Conservation (phyloP, 2,797 vertebrate genomes). For the Brachyrhaphis roseni region DNA sequence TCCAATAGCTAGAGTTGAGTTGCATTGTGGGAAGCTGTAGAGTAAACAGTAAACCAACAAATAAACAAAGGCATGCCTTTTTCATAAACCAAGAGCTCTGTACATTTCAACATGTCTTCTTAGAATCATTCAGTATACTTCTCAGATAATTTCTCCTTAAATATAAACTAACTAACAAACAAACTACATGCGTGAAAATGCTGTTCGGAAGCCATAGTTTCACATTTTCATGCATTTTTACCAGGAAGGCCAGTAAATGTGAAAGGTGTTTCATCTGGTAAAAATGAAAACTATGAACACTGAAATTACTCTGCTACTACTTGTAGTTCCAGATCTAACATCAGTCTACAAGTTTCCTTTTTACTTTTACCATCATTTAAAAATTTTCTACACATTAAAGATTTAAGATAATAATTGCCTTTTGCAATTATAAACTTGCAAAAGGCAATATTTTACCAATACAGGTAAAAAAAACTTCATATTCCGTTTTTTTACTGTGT, state of each 20-base stretch:
- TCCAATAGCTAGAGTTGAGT: background rate
- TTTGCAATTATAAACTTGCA: too few species aligned
- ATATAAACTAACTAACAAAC: background rate
- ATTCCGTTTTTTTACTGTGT: conserved; percentile 60
- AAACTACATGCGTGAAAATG: background rate
- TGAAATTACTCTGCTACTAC: conserved; percentile 40
- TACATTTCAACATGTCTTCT: background rate
- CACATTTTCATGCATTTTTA: background rate
- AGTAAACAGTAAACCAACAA: background rate
- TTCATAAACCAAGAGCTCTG: background rate
- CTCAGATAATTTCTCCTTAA: background rate
- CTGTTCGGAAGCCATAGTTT: background rate
- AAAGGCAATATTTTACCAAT: too few species aligned
- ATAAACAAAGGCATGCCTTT: background rate
- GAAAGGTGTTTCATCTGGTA: background rate
- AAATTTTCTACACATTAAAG: background rate
- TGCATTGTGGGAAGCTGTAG: background rate
- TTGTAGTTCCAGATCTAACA: conserved; percentile 48
- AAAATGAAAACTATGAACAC: conserved; percentile 35
- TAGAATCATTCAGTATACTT: background rate
- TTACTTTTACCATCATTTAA: conserved; percentile 15
- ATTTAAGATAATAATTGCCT: conserved; percentile 1
- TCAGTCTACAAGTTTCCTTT: background rate
- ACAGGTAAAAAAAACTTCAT: too few species aligned
- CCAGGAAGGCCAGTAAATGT: background rate